Evolutionary conservation across 2,888 invertebrate genomes (phyloP).

Genomic region (Heteropelma amictum): DNA sequence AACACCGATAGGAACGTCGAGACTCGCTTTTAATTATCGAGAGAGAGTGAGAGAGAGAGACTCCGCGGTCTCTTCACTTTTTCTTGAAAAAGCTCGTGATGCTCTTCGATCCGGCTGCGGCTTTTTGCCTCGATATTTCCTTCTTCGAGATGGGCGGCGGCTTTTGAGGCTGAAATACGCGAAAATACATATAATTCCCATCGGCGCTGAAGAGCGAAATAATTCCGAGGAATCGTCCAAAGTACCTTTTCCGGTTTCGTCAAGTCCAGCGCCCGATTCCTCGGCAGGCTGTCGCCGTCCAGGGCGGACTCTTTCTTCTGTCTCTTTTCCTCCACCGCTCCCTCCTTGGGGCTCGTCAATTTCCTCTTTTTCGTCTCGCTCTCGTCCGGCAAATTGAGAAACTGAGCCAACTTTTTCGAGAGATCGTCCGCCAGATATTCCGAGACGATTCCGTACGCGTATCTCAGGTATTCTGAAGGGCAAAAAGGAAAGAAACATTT

Average conservation of each 20-base stretch:
- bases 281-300: constrained; percentile 76
- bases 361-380: constrained; percentile 74
- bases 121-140: constrained; percentile 87
- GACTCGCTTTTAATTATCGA: constrained; percentile 29
- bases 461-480: constrained; percentile 83
- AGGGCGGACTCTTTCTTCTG: constrained; percentile 75
- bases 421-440: constrained; percentile 87
- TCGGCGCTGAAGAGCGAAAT: too few relatives aligned
- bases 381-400: constrained; percentile 84
- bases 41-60: too few relatives aligned
- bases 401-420: constrained; percentile 82
- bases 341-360: constrained; percentile 70
- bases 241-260: constrained; percentile 73
- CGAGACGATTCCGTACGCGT: constrained; percentile 88
- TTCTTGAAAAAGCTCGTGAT: constrained; percentile 90
- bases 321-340: constrained; percentile 66
- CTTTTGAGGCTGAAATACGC: constrained; percentile 76
- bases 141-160: constrained; percentile 82
- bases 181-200: too few relatives aligned
- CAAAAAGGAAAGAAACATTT: not conserved
- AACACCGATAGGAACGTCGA: constrained; percentile 51
- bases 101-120: constrained; percentile 88
- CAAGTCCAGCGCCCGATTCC: constrained; percentile 72
- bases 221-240: too few relatives aligned
- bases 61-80: constrained; percentile 74